A percentile compares a stretch with the other conserved stretches of the same genome.
phyloP scores from a whole-genome alignment of 2,113 vertebrate species.

The Macaca mulatta region DNA sequence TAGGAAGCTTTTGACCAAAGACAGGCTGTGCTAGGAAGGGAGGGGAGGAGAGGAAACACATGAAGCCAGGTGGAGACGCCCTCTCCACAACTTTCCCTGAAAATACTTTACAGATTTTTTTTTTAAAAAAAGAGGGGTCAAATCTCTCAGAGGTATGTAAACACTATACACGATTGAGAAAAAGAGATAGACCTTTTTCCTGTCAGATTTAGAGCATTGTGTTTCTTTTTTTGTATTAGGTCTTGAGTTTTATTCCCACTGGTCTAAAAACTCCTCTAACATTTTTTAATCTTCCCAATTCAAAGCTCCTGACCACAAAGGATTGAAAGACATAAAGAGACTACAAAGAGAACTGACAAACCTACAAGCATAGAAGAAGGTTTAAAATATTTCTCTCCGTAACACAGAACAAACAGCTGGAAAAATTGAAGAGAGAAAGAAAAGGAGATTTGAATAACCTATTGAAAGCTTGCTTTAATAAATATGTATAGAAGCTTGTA shows the following conservation, averaged over 20 bases:
- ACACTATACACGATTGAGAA: not conserved
- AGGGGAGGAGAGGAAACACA: not conserved
- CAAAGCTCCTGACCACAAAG: constrained; percentile 46
- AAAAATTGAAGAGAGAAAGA: not conserved
- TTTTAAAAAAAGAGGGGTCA: not conserved
- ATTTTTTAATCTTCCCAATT: constrained; percentile 33
- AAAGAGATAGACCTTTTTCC: not conserved
- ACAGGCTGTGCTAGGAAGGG: not conserved
- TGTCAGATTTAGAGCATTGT: not conserved
- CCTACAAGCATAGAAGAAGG: not conserved
- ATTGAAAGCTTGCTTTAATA: constrained; percentile 4
- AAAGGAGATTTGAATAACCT: not conserved
- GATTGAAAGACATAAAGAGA: not conserved
- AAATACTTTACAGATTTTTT: not conserved
- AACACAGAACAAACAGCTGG: constrained; percentile 9
- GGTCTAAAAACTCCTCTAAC: not conserved
- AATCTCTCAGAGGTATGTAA: not conserved
- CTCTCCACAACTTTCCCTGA: not conserved
- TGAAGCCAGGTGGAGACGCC: not conserved
- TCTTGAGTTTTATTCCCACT: not conserved
- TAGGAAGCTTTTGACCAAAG: not conserved
- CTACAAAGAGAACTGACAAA: constrained; percentile 17
- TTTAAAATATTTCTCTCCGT: not conserved
- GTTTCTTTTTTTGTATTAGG: not conserved
- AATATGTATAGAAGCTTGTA: not conserved